Evolutionary conservation across 2,888 invertebrate genomes (phyloP), one percentile per base, ranked within the genome.

Genomic region (Pammene aurita): DNA sequence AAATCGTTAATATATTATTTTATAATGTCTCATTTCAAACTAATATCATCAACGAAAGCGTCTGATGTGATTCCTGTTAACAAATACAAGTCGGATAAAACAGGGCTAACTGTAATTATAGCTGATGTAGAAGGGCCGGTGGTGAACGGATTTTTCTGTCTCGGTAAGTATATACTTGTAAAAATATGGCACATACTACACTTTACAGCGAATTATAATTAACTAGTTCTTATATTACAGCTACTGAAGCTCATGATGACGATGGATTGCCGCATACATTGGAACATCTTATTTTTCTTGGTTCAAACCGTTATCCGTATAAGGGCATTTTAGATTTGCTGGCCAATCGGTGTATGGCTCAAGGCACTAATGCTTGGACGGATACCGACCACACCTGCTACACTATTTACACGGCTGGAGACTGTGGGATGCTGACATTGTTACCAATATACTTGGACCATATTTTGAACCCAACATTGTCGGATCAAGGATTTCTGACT

Each of bases 301-400:
- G 98, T 0, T 98, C 97, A 73, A 95, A 98, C 82, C 94, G 96
- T 13, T 98, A 97, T 83, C 98, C 98, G 0, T 98, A 95, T 84
- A 98, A 97, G 86, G 98, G 98, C 5, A 95, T 98, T 57, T 88
- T 98, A 72, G 98, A 98, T 89, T 92, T 98, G 64, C 88, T 98
- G 75, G 98, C 98, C 7, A 98, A 98, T 85, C 94, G 97, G 44
- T 98, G 97, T 81, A 93, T 97, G 80, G 97, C 98, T 1, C 96
- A 96, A 50, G 98, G 98, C 0, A 98, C 98, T 4, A 98, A 98
- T 90, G 98, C 98, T 0, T 96, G 96, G 96, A 98, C 98, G 0
- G 94, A 94, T 80, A 94, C 93, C 0, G 98, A 98, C 85, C 97
- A 97, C 82, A 98, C 98, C 0, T 96, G 96, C 78, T 98, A 98